Conservation (phyloP, 2,113 vertebrate genomes). For the Atrichornis clamosus region DNA sequence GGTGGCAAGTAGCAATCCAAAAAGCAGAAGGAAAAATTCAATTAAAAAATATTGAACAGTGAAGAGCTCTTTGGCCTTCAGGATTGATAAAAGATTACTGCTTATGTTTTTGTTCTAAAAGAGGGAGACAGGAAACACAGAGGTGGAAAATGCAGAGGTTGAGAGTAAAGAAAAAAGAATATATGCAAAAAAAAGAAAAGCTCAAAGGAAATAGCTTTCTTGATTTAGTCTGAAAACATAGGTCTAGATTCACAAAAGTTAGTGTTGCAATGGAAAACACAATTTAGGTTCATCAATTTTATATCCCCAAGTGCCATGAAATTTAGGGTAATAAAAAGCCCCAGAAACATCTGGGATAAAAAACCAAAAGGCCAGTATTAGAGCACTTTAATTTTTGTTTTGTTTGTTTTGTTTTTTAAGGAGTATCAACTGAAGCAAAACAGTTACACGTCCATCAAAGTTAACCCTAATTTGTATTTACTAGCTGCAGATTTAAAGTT, state of each 20-base stretch:
- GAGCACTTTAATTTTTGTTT: not conserved
- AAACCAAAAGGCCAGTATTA: not conserved
- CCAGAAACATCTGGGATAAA: not conserved
- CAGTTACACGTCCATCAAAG: not conserved
- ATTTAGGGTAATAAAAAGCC: not conserved
- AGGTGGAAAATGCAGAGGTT: not conserved
- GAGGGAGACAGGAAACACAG: not conserved
- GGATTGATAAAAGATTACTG: not conserved
- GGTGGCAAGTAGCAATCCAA: not conserved
- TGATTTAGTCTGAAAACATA: constrained; percentile 2
- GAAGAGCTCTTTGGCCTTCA: not conserved
- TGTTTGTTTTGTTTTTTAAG: not conserved
- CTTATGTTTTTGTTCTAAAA: constrained; percentile 1
- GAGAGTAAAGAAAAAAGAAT: not conserved
- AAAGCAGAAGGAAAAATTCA: not conserved
- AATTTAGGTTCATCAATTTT: not conserved
- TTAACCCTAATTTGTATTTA: not conserved
- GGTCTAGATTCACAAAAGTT: not conserved
- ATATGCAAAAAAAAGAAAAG: not conserved
- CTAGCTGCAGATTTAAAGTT: not conserved
- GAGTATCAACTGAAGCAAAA: not conserved
- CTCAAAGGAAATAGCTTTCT: not conserved
- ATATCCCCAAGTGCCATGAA: not conserved
- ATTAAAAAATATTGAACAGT: not conserved
- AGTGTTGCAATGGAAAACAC: not conserved